Conservation (phyloP, 2,113 vertebrate genomes). For the Prinia subflava region DNA sequence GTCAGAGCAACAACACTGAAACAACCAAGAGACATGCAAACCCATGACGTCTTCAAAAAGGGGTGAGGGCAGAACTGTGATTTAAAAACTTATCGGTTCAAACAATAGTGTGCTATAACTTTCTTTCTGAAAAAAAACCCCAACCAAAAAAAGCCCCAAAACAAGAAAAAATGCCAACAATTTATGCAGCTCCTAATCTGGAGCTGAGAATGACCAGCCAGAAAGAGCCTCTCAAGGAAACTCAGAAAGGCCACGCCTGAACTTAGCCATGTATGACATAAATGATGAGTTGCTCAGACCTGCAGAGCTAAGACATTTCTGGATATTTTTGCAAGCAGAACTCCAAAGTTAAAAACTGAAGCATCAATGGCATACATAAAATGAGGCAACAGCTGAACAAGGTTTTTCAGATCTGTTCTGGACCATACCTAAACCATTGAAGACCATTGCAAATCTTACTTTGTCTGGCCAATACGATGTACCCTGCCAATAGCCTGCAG, state of each 20-base stretch:
- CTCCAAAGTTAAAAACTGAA: background rate
- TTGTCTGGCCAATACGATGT: conserved; percentile 96
- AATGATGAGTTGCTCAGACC: background rate
- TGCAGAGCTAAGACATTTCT: background rate
- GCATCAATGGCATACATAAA: background rate
- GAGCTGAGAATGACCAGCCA: background rate
- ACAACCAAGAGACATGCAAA: background rate
- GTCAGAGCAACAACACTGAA: background rate
- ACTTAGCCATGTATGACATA: background rate
- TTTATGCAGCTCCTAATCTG: background rate
- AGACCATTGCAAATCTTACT: conserved; percentile 69
- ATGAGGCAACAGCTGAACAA: background rate
- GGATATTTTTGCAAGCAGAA: background rate
- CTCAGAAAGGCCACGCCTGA: background rate
- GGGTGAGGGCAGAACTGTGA: background rate
- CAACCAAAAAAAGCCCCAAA: background rate
- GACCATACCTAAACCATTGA: background rate
- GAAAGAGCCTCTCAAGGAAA: background rate
- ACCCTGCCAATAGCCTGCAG: conserved; percentile 97
- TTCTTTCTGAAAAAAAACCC: background rate
- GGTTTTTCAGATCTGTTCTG: background rate
- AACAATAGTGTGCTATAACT: background rate
- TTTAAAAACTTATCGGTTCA: background rate
- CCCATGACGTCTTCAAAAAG: background rate
- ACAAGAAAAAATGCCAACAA: background rate